A percentile compares a stretch with the other conserved stretches of the same genome.
Conservation (phyloP, 2,113 vertebrate genomes). For the Fregata magnificens region DNA sequence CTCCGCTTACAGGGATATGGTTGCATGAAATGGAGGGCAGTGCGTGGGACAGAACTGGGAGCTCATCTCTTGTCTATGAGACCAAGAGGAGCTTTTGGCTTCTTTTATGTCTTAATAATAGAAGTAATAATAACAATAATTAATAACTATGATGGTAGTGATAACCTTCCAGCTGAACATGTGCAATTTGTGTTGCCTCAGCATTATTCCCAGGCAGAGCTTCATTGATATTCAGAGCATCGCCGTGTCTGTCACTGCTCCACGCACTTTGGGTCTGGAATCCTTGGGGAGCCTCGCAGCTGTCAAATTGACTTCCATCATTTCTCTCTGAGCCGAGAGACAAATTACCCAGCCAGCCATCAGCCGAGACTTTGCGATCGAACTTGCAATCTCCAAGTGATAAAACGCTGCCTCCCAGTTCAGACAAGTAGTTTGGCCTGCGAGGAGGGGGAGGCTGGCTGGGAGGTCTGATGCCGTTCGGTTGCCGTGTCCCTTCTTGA, state of each 20-base stretch:
- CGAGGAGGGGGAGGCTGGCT: not conserved
- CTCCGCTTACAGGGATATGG: fast-evolving
- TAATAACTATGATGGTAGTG: slow-evolving; percentile 62
- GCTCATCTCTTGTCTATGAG: not conserved
- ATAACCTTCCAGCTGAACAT: slow-evolving; percentile 63
- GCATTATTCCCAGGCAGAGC: slow-evolving; percentile 59
- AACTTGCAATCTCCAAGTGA: slow-evolving; percentile 59
- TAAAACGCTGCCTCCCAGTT: slow-evolving; percentile 25
- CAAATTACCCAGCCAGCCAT: slow-evolving; percentile 69
- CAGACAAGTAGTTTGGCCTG: not conserved
- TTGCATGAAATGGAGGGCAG: not conserved
- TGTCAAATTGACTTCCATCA: slow-evolving; percentile 76
- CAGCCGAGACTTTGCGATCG: slow-evolving; percentile 51
- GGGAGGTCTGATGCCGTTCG: not conserved
- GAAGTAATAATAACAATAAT: slow-evolving; percentile 64
- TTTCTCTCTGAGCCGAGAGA: slow-evolving; percentile 62
- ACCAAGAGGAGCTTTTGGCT: not conserved
- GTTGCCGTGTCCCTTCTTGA: not conserved
- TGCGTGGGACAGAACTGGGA: not conserved
- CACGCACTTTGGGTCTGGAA: slow-evolving; percentile 62
- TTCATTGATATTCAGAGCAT: slow-evolving; percentile 69
- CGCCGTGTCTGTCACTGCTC: slow-evolving; percentile 69
- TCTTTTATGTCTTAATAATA: slow-evolving; percentile 34
- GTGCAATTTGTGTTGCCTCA: slow-evolving; percentile 63
- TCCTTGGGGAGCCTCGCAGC: slow-evolving; percentile 73